A percentile compares a stretch with the other conserved stretches of the same genome.
Evolutionary conservation across 1,140 invertebrate species (phyloP).

Genomic region (Venustaconcha ellipsiformis): DNA sequence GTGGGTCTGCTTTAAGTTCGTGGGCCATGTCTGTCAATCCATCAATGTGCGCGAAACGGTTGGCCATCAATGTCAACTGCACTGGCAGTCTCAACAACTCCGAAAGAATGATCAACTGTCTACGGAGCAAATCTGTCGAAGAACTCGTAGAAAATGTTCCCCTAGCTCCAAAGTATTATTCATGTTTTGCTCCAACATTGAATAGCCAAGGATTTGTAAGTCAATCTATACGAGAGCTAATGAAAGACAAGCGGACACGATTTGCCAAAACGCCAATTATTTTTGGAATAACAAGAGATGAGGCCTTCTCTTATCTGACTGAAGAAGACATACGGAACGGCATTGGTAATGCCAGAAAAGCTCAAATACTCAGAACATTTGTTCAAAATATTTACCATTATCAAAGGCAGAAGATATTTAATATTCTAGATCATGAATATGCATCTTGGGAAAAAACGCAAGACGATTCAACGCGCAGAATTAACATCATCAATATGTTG

Average conservation of each 20-base stretch:
- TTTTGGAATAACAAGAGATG: conserved; percentile 91
- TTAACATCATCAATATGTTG: conserved; percentile 91
- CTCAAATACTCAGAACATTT: conserved; percentile 93
- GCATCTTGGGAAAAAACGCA: conserved; percentile 53
- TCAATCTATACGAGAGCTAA: no score
- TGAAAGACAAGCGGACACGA: background rate
- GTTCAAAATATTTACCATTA: conserved; percentile 87
- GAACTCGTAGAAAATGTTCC: conserved; percentile 81
- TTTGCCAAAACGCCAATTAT: conserved; percentile 80
- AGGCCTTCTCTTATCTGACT: conserved; percentile 89
- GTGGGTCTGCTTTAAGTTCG: conserved; percentile 91
- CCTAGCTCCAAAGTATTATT: conserved; percentile 69
- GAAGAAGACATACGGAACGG: conserved; percentile 94
- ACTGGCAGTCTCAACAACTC: conserved; percentile 69
- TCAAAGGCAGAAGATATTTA: conserved; percentile 96
- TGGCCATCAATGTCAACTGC: conserved; percentile 90
- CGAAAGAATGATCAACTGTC: conserved; percentile 82
- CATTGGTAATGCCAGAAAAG: conserved; percentile 89
- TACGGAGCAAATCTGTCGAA: conserved; percentile 83
- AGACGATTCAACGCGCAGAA: conserved; percentile 83
- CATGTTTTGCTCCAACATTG: conserved; percentile 75
- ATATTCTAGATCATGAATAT: conserved; percentile 97
- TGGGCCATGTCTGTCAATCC: conserved; percentile 93
- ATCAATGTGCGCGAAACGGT: conserved; percentile 84
- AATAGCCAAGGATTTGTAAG: conserved; percentile 71